phyloP scores from a whole-genome alignment of 2,113 vertebrate genomes.

The Nestor notabilis region DNA sequence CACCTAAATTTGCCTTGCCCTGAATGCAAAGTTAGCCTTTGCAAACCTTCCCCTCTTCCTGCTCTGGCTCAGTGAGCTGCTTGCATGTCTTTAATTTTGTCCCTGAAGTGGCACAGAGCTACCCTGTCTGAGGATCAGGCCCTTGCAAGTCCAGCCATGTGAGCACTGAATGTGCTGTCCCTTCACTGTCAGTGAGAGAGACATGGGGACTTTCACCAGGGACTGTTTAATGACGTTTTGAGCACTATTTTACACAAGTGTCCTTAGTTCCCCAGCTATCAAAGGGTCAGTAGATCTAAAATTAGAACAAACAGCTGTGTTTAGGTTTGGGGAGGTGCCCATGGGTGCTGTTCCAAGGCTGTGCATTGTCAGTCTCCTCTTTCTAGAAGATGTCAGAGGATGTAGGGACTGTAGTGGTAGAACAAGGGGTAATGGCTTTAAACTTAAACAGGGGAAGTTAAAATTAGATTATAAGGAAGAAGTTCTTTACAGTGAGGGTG shows the following conservation, averaged over 20 bases:
- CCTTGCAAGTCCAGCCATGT: background rate
- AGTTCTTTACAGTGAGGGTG: no score
- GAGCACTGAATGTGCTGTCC: background rate
- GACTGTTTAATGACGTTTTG: background rate
- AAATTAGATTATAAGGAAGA: no score
- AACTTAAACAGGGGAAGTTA: no score
- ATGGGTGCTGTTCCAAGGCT: background rate
- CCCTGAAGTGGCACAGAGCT: background rate
- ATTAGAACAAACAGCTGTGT: constrained; percentile 25
- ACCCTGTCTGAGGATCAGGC: background rate
- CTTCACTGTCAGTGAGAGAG: rapidly evolving
- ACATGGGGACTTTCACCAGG: background rate
- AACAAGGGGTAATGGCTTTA: no score
- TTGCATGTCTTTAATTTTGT: background rate
- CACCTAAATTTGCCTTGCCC: background rate
- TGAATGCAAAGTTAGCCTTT: background rate
- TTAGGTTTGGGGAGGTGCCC: background rate
- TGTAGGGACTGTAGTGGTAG: no score
- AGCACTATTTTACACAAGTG: background rate
- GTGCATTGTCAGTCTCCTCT: background rate
- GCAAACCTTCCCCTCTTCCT: background rate
- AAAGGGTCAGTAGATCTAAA: constrained; percentile 36
- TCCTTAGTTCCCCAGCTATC: background rate
- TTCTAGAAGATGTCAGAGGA: background rate
- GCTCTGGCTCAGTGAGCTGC: background rate